Conservation (phyloP, 2,797 vertebrate species). For the Lophotriccus pileatus region DNA sequence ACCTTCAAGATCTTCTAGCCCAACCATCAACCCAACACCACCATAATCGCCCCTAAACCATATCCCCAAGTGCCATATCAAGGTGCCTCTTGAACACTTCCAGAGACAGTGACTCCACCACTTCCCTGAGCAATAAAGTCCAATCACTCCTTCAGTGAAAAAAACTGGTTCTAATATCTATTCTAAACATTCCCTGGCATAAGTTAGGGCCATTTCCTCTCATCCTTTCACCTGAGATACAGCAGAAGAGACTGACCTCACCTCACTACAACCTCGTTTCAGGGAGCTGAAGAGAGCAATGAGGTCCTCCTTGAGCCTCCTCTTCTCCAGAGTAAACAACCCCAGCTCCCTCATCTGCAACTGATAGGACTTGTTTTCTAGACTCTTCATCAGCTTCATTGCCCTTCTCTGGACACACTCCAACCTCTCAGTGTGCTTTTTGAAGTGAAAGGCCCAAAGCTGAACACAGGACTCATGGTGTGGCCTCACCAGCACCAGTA, state of each 20-base stretch:
- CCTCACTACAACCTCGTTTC: not conserved
- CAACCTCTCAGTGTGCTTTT: not conserved
- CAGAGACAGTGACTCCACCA: not conserved
- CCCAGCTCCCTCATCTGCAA: not conserved
- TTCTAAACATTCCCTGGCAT: not conserved
- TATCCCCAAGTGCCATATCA: not conserved
- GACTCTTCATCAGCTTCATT: not conserved
- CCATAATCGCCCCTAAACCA: not conserved
- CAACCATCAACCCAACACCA: not conserved
- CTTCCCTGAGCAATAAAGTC: not conserved
- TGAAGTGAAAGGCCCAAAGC: not conserved
- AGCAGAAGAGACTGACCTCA: not conserved
- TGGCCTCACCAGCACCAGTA: not conserved
- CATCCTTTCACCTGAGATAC: not conserved
- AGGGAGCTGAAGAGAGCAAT: not conserved
- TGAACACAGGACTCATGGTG: not conserved
- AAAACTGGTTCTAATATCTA: not conserved
- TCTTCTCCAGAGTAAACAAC: not conserved
- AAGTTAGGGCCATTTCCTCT: not conserved
- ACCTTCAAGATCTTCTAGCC: accelerated
- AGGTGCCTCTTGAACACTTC: not conserved
- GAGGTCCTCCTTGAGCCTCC: not conserved
- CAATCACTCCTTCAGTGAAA: not conserved
- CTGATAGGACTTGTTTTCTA: not conserved
- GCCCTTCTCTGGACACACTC: not conserved